Conservation (phyloP, 2,888 invertebrate genomes). For the Andrena praecox region DNA sequence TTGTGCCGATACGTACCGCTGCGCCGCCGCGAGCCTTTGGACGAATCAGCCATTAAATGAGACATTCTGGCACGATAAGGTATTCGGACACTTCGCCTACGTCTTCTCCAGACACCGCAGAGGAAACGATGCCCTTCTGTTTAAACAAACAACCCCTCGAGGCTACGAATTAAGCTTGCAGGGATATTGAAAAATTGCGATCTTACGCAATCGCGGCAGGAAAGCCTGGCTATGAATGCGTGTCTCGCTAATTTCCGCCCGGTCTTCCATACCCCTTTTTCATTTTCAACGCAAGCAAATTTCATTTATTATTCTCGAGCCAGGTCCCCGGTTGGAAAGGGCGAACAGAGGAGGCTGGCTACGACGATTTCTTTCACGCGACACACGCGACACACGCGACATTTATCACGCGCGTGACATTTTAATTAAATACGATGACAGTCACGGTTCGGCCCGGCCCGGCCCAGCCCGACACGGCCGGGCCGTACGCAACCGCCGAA, state of each 20-base stretch:
- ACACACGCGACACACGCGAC: slow-evolving; percentile 74
- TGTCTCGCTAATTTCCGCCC: slow-evolving; percentile 59
- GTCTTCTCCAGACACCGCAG: background rate
- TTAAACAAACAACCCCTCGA: slow-evolving; percentile 24
- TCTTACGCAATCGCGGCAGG: slow-evolving; percentile 63
- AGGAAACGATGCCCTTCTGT: slow-evolving; percentile 10
- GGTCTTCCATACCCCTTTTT: slow-evolving; percentile 20
- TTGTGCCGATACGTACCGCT: slow-evolving; percentile 8
- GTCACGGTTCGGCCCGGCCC: slow-evolving; percentile 63
- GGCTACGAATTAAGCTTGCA: slow-evolving; percentile 46
- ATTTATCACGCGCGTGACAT: slow-evolving; percentile 75
- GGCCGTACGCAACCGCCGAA: slow-evolving; percentile 47
- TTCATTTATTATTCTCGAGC: slow-evolving; percentile 71
- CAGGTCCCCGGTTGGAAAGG: slow-evolving; percentile 15
- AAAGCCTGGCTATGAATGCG: slow-evolving; percentile 62
- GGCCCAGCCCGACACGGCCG: no score
- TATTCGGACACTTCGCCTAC: background rate
- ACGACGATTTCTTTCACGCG: slow-evolving; percentile 68
- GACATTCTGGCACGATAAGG: background rate
- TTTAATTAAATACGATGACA: slow-evolving; percentile 76
- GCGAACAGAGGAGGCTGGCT: slow-evolving; percentile 41
- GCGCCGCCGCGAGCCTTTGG: background rate
- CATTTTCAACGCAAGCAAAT: slow-evolving; percentile 64
- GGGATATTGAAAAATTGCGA: slow-evolving; percentile 67
- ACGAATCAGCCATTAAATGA: background rate